phyloP scores from a whole-genome alignment of 2,797 vertebrate species.

The Pipistrellus pipistrellus region DNA sequence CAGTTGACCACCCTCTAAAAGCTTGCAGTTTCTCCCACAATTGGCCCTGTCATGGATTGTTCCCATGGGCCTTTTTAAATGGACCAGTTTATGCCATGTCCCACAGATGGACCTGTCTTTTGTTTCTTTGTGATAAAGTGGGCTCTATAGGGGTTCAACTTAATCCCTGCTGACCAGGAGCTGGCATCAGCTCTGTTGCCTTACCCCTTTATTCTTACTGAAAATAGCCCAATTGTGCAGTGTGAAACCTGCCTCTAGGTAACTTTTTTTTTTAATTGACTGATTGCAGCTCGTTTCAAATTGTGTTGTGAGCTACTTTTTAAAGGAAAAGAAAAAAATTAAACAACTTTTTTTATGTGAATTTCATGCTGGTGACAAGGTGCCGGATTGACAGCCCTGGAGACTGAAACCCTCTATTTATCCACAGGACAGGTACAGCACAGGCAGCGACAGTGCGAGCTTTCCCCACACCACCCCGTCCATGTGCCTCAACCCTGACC shows the following conservation, averaged over 20 bases:
- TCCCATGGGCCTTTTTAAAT: slow-evolving; percentile 78
- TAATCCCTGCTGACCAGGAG: slow-evolving; percentile 79
- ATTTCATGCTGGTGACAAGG: slow-evolving; percentile 90
- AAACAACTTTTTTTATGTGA: slow-evolving; percentile 87
- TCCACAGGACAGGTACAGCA: slow-evolving; percentile 92
- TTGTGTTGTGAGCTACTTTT: slow-evolving; percentile 85
- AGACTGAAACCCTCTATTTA: slow-evolving; percentile 92
- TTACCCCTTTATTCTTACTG: slow-evolving; percentile 68
- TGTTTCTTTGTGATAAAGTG: slow-evolving; percentile 77
- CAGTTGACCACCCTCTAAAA: slow-evolving; percentile 77
- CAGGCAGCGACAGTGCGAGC: slow-evolving; percentile 89
- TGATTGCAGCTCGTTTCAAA: slow-evolving; percentile 85
- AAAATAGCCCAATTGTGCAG: slow-evolving; percentile 77
- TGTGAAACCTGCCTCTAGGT: slow-evolving; percentile 83
- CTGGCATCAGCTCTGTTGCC: slow-evolving; percentile 81
- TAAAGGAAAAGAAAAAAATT: slow-evolving; percentile 82
- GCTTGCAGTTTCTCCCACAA: slow-evolving; percentile 84
- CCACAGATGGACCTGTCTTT: slow-evolving; percentile 73
- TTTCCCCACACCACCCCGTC: slow-evolving; percentile 91
- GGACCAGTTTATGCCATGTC: slow-evolving; percentile 62
- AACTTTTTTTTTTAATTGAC: slow-evolving; percentile 80
- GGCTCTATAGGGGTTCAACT: slow-evolving; percentile 72
- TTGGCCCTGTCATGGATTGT: slow-evolving; percentile 69
- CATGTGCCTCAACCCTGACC: slow-evolving; percentile 92
- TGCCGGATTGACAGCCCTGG: slow-evolving; percentile 92